Percentiles rank a stretch among this genome's conserved stretches.
These are phyloP conservation scores for Poeciliopsis paucimaculata DNA, from an alignment of 2,797 vertebrate genomes.

Conservation along the genomic window DNA sequence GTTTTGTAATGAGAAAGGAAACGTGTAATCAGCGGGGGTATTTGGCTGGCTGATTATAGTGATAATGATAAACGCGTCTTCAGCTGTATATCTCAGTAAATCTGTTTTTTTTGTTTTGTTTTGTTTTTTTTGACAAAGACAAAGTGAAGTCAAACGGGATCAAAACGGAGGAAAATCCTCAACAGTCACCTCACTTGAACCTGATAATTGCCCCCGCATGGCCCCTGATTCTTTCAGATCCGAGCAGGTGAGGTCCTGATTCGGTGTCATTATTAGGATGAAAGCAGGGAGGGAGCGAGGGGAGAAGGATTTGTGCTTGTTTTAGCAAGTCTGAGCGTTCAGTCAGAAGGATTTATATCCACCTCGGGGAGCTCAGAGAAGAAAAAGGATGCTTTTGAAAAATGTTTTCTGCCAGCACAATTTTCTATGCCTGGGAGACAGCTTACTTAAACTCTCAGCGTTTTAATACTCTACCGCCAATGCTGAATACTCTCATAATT, in stretches of 20 bases:
- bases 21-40: slow-evolving; percentile 59
- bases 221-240: slow-evolving; percentile 38
- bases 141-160: slow-evolving; percentile 52
- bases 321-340: slow-evolving; percentile 75
- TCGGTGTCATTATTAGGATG: slow-evolving; percentile 66
- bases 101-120: slow-evolving; percentile 17
- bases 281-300: slow-evolving; percentile 54
- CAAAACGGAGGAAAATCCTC: slow-evolving; percentile 63
- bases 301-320: slow-evolving; percentile 71
- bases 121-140: slow-evolving; percentile 36
- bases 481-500: slow-evolving; percentile 68
- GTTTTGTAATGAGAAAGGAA: slow-evolving; percentile 54
- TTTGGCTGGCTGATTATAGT: slow-evolving; percentile 67
- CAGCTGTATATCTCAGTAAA: slow-evolving; percentile 55
- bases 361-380: slow-evolving; percentile 70
- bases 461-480: slow-evolving; percentile 60
- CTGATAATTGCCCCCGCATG: slow-evolving; percentile 41
- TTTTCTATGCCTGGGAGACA: slow-evolving; percentile 73
- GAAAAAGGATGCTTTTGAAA: slow-evolving; percentile 64
- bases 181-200: slow-evolving; percentile 63
- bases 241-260: slow-evolving; percentile 70
- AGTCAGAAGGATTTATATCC: slow-evolving; percentile 62
- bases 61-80: slow-evolving; percentile 63
- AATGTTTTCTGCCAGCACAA: slow-evolving; percentile 59
- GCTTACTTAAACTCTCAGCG: slow-evolving; percentile 64